Base-by-base conservation (phyloP, 2,113 vertebrate genomes). In the Ameiurus melas region DNA sequence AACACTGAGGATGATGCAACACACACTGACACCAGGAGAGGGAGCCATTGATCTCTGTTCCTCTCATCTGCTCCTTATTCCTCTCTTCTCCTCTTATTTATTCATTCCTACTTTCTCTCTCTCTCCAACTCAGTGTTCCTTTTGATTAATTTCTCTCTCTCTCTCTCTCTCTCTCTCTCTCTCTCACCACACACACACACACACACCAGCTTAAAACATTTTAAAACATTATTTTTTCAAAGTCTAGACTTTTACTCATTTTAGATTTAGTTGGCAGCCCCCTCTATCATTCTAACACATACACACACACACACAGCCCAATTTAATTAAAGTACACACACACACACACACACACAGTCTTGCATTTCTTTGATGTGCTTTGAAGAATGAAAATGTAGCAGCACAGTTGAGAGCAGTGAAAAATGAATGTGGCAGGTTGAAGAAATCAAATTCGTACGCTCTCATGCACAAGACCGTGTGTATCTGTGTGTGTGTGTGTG, bases 1-100 rank as follows among this genome's bases (percentile, higher is more conserved):
- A 78, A 13, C 4, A 13, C 43, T 51, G 39, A 78, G 43, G 4
- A 12, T 78, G 33, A 43, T 86, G 62, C 73, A 86, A 13, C 47
- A 47, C 78, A 82, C 5, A 64, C 55, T 47, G 27, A 53, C 25
- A 57, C 80, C 89, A 90, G 70, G 27, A 78, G 86, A 88, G 85
- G 86, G 87, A 36, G 58, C 5, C 83, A 82, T 39, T 19, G 10
- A 14, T 87, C 89, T 55, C n/a, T 55, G 20, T 22, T 33, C 2
- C 13, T 53, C 4, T 19, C 25, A 27, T 17, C 30, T 27, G 1
- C 25, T 66, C 60, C 9, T 27, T 39, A 27, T 25, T 6, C 13
- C 36, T 30, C 77, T 70, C 5, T 64, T 17, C 14, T 47, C 73
- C 22, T 47, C 73, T 81, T 10, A 25, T 39, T 27, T 33, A 30